A percentile compares a stretch with the other conserved stretches of the same genome.
Evolutionary conservation across 2,113 vertebrate genomes (phyloP).

Genomic region (Carlito syrichta): DNA sequence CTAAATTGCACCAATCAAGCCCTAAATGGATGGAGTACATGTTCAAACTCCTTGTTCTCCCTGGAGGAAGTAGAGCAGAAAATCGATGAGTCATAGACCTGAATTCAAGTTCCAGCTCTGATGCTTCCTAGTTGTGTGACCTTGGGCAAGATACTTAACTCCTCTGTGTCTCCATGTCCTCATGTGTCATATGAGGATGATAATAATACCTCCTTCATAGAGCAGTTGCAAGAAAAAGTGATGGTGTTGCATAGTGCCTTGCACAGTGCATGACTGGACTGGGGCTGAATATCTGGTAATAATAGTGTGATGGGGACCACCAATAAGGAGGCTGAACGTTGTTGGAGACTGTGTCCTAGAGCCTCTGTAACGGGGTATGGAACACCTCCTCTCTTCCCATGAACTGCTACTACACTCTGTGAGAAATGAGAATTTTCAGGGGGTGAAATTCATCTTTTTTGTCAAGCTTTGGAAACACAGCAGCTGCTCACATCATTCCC

Average conservation of each 20-base stretch:
- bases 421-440: neutral
- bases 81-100: neutral
- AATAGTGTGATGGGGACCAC: neutral
- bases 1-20: neutral
- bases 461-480: slow-evolving; percentile 5
- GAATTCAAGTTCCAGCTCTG: neutral
- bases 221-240: neutral
- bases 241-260: neutral
- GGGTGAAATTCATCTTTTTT: neutral
- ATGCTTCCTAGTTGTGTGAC: neutral
- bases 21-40: neutral
- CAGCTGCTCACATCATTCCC: slow-evolving; percentile 43
- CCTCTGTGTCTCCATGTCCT: neutral
- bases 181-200: neutral
- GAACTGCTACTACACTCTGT: neutral
- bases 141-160: neutral
- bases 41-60: neutral
- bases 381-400: neutral
- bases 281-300: neutral
- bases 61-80: neutral
- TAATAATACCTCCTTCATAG: neutral
- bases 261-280: neutral
- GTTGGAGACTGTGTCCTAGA: neutral
- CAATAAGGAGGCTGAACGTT: neutral
- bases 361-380: neutral